These are phyloP conservation scores for Prietella phreatophila DNA, from an alignment of 2,113 vertebrate species.

Conservation along the genomic window DNA sequence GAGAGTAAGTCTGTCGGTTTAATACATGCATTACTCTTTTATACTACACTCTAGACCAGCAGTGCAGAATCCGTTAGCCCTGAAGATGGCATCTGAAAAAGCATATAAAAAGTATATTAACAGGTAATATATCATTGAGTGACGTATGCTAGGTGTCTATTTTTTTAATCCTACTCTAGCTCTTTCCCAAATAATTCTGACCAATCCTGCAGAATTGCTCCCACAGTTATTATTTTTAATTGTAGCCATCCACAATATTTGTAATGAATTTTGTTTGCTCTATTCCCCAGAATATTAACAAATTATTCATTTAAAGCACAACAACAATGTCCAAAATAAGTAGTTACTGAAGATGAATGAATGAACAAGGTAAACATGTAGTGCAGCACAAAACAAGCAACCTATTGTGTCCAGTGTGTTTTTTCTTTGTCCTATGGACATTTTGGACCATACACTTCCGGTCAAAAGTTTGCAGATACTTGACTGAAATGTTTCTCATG, in stretches of 20 bases:
- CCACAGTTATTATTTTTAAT: background rate
- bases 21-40: background rate
- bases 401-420: too few relatives aligned
- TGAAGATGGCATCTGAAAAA: background rate
- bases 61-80: background rate
- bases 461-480: too few relatives aligned
- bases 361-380: background rate
- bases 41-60: background rate
- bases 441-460: too few relatives aligned
- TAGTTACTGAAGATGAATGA: background rate
- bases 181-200: background rate
- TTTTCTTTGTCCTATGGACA: too few relatives aligned
- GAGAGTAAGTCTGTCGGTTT: background rate
- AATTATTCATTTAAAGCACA: too few relatives aligned
- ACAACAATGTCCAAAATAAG: too few relatives aligned
- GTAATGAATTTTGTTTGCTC: too few relatives aligned
- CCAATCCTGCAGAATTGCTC: background rate
- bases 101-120: background rate
- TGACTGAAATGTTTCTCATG: too few relatives aligned
- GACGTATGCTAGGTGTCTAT: background rate
- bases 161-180: background rate
- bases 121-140: background rate
- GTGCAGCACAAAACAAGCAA: too few relatives aligned
- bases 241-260: too few relatives aligned
- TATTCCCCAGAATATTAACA: too few relatives aligned